phyloP scores from a whole-genome alignment of 2,797 vertebrate species.

The Pogonophryne albipinna region DNA sequence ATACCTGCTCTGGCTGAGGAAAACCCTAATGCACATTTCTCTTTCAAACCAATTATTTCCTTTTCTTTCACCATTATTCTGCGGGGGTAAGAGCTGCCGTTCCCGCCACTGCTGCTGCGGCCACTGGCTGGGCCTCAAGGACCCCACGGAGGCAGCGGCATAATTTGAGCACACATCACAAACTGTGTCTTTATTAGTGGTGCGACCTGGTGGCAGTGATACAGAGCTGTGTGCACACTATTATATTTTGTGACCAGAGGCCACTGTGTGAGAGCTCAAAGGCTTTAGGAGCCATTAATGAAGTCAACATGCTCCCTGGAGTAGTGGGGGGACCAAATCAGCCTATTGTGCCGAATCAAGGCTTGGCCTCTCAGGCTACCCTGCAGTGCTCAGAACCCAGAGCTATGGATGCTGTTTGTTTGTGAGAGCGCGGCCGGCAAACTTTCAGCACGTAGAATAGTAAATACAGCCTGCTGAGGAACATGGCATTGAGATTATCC shows the following conservation, averaged over 20 bases:
- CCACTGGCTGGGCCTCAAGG: slow-evolving; percentile 55
- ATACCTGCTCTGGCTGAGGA: slow-evolving; percentile 68
- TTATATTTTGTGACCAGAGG: slow-evolving; percentile 73
- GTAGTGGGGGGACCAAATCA: slow-evolving; percentile 65
- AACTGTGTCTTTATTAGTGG: slow-evolving; percentile 73
- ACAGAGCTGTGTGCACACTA: slow-evolving; percentile 50
- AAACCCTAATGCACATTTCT: slow-evolving; percentile 65
- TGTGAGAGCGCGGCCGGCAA: slow-evolving; percentile 21
- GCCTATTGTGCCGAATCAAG: slow-evolving; percentile 65
- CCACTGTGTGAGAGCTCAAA: slow-evolving; percentile 64
- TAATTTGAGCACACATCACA: slow-evolving; percentile 67
- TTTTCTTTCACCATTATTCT: slow-evolving; percentile 48
- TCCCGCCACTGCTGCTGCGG: slow-evolving; percentile 27
- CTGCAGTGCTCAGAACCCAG: slow-evolving; percentile 41
- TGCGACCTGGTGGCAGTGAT: slow-evolving; percentile 47
- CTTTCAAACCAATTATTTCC: slow-evolving; percentile 75
- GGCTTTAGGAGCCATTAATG: slow-evolving; percentile 70
- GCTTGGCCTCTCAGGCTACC: slow-evolving; percentile 55
- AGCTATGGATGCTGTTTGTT: slow-evolving; percentile 49
- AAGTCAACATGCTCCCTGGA: slow-evolving; percentile 64
- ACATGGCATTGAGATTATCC: slow-evolving; percentile 21
- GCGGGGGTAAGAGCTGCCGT: slow-evolving; percentile 49
- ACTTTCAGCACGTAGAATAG: slow-evolving; percentile 17
- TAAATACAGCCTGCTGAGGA: slow-evolving; percentile 28
- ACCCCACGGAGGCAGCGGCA: slow-evolving; percentile 52